Base-by-base conservation (phyloP, 2,113 vertebrate species). In the Montifringilla adamsi region DNA sequence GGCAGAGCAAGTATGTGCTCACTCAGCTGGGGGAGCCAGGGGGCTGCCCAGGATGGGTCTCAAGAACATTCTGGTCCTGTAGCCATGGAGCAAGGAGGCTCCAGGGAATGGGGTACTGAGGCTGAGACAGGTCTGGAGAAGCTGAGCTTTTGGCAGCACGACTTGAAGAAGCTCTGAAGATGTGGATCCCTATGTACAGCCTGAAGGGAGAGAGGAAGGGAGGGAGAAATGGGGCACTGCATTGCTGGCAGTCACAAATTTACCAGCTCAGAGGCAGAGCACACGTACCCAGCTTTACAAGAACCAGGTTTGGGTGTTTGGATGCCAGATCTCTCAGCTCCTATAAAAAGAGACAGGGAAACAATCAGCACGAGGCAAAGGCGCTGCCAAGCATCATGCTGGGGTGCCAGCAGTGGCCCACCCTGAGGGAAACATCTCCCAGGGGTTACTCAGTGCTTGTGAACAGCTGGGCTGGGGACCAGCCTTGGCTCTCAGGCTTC, bases 251-350 rank as follows among this genome's bases (percentile, higher is more conserved):
- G 69, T 10, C 56, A 64, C 55, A 46, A 43, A 78, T 74, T 44
- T 37, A 52, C 78, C 46, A 55, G 31, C 74, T 91, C 31, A 67
- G 73, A 37, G 28, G 47, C 44, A 69, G 26, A 68, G 49, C 0
- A 0, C 69, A 96, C 96, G 3, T 96, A 97, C 96, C 95, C 90
- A 97, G 87, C 64, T 90, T 89, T 68, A 96, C 44, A 41, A 97
- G 90, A 68, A 94, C 60, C 75, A 97, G 13, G 44, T 96, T 96
- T 50, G 89, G 50, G 73, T 97, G 96, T 76, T 66, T 96, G 59
- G 91, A 94, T 46, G 94, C 89, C 89, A 97, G 73, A 73, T 95
- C 93, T 66, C 90, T 95, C 91, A 97, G 86, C 83, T 97, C 96
- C 96, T 97, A 84, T 16, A 44, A 92, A 72, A 44, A 91, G 35